These are phyloP conservation scores for Adelges cooleyi DNA, from an alignment of 1,140 invertebrate species.

Conservation along the genomic window DNA sequence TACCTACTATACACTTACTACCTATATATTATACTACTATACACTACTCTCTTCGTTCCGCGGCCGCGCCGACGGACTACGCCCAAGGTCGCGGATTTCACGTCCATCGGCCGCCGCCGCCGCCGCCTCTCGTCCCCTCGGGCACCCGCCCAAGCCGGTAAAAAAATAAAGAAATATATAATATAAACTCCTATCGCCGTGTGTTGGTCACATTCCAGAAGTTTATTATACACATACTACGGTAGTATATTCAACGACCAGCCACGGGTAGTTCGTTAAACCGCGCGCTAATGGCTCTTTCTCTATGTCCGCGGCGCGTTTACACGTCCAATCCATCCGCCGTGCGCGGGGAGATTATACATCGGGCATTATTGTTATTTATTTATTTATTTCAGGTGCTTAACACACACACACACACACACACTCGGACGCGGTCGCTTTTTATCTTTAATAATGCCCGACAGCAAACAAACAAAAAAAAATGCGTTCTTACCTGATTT, in stretches of 20 bases:
- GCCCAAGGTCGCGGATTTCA: slow-evolving; percentile 19
- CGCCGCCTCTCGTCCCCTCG: neutral
- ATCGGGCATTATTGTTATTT: too few relatives aligned
- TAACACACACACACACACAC: too few relatives aligned
- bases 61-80: neutral
- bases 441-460: too few relatives aligned
- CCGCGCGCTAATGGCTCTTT: slow-evolving; percentile 5
- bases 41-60: neutral
- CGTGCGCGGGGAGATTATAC: too few relatives aligned
- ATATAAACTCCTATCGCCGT: slow-evolving; percentile 6
- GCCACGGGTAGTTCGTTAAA: neutral
- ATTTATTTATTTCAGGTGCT: too few relatives aligned
- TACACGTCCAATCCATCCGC: too few relatives aligned
- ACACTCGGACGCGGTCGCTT: too few relatives aligned
- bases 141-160: neutral
- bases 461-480: too few relatives aligned
- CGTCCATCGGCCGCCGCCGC: neutral
- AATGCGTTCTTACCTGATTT: slow-evolving; percentile 46
- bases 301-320: neutral
- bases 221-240: slow-evolving; percentile 1
- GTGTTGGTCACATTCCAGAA: slow-evolving; percentile 23
- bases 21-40: too few relatives aligned
- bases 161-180: neutral
- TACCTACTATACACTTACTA: too few relatives aligned
- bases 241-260: neutral